Evolutionary conservation across 1,140 invertebrate genomes (phyloP).

Genomic region (Drosophila quadrilineata): DNA sequence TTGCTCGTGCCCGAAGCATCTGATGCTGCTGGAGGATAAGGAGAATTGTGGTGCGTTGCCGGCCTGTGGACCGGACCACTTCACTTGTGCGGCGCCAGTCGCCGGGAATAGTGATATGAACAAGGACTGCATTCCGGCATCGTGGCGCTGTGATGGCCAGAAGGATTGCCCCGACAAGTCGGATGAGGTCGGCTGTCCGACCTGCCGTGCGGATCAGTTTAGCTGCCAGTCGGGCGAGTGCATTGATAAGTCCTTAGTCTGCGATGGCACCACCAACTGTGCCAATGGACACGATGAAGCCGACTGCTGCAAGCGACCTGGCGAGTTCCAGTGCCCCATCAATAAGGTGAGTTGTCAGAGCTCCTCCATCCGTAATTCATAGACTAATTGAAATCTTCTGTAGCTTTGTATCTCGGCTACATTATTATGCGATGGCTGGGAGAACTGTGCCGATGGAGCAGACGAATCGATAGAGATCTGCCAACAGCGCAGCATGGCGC

Average conservation of each 20-base stretch:
- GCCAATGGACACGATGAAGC: conserved; percentile 86
- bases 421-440: conserved; percentile 86
- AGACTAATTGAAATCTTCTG: not conserved
- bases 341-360: conserved; percentile 71
- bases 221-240: conserved; percentile 89
- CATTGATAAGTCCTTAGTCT: conserved; percentile 87
- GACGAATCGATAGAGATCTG: conserved; percentile 86
- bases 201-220: conserved; percentile 86
- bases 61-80: conserved; percentile 89
- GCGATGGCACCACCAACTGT: conserved; percentile 89
- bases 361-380: conserved; percentile 2
- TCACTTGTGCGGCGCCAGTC: conserved; percentile 86
- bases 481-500: conserved; percentile 71
- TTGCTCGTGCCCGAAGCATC: conserved; percentile 90
- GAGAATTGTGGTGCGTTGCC: conserved; percentile 87
- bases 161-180: conserved; percentile 90
- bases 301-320: conserved; percentile 83
- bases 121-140: conserved; percentile 90
- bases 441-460: conserved; percentile 88
- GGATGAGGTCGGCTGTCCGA: conserved; percentile 89
- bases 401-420: conserved; percentile 84
- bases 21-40: conserved; percentile 87
- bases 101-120: conserved; percentile 71
- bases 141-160: conserved; percentile 85
- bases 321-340: conserved; percentile 86